These are phyloP conservation scores for Marronus borbonicus DNA, from an alignment of 2,888 invertebrate species.

Conservation along the genomic window DNA sequence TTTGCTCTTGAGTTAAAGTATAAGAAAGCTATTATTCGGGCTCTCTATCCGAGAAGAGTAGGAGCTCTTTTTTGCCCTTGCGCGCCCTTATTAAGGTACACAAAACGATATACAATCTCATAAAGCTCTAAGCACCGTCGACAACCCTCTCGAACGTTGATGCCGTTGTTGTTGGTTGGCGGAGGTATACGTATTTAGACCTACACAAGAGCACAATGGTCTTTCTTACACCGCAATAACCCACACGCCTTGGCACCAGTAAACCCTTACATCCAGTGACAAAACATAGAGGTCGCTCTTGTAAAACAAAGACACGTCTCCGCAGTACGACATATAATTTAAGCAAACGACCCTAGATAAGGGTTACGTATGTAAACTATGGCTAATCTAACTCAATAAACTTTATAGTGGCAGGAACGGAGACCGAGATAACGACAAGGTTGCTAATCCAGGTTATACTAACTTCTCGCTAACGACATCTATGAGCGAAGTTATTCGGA, in stretches of 20 bases:
- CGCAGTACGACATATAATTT: slow-evolving; percentile 67
- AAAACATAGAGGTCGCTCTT: slow-evolving; percentile 65
- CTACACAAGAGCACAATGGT: slow-evolving; percentile 50
- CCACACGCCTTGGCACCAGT: slow-evolving; percentile 63
- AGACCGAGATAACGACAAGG: slow-evolving; percentile 70
- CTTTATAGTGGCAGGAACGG: slow-evolving; percentile 72
- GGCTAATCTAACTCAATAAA: slow-evolving; percentile 72
- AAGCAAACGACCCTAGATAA: slow-evolving; percentile 70
- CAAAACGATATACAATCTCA: slow-evolving; percentile 43
- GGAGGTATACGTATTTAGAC: neutral
- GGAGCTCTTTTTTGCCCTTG: slow-evolving; percentile 22
- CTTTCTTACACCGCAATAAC: slow-evolving; percentile 62
- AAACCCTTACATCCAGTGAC: slow-evolving; percentile 62
- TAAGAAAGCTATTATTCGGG: slow-evolving; percentile 39
- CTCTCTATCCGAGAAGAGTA: slow-evolving; percentile 11
- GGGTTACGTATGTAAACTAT: slow-evolving; percentile 71
- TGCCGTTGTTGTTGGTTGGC: slow-evolving; percentile 7
- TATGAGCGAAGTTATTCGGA: slow-evolving; percentile 57
- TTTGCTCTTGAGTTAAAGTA: slow-evolving; percentile 26
- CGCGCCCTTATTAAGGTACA: slow-evolving; percentile 42
- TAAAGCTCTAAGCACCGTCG: slow-evolving; percentile 41
- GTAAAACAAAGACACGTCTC: slow-evolving; percentile 68
- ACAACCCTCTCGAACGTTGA: slow-evolving; percentile 27
- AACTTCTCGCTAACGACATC: slow-evolving; percentile 68
- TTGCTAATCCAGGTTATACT: slow-evolving; percentile 67